Evolutionary conservation across 2,113 vertebrate species (phyloP).

Genomic region (Natator depressus): DNA sequence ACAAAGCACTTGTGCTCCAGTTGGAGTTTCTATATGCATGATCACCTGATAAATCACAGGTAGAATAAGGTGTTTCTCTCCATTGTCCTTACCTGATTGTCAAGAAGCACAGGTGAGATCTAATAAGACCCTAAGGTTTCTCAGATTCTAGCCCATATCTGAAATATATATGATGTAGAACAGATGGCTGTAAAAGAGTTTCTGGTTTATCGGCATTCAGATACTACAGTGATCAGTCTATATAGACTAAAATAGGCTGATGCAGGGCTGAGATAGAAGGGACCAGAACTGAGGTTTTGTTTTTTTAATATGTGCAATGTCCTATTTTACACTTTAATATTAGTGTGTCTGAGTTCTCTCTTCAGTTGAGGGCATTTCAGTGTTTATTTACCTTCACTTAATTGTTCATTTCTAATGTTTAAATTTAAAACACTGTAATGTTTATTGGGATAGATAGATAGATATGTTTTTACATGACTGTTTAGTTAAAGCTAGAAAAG

Average conservation of each 20-base stretch:
- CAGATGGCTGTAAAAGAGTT: neutral
- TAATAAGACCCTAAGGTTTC: neutral
- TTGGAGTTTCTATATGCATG: neutral
- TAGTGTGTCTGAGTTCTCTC: neutral
- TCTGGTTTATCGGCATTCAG: neutral
- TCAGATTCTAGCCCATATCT: accelerated
- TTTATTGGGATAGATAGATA: too few relatives aligned
- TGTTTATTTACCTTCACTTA: too few relatives aligned
- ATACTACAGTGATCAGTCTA: neutral
- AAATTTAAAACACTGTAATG: too few relatives aligned
- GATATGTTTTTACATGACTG: too few relatives aligned
- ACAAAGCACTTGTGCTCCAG: neutral
- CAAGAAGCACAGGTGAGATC: neutral
- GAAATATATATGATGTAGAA: neutral
- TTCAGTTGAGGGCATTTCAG: neutral
- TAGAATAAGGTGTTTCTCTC: neutral
- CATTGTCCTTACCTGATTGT: neutral
- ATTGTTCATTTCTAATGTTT: too few relatives aligned
- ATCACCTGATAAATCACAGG: neutral
- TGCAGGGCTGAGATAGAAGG: neutral
- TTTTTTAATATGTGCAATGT: neutral
- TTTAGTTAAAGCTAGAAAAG: neutral
- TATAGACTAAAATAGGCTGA: neutral
- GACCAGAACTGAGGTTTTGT: neutral
- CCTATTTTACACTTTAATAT: neutral